Percentiles rank a stretch among this genome's conserved stretches.
These are phyloP conservation scores for Zeuzera pyrina DNA, from an alignment of 2,888 invertebrate genomes.

Conservation along the genomic window DNA sequence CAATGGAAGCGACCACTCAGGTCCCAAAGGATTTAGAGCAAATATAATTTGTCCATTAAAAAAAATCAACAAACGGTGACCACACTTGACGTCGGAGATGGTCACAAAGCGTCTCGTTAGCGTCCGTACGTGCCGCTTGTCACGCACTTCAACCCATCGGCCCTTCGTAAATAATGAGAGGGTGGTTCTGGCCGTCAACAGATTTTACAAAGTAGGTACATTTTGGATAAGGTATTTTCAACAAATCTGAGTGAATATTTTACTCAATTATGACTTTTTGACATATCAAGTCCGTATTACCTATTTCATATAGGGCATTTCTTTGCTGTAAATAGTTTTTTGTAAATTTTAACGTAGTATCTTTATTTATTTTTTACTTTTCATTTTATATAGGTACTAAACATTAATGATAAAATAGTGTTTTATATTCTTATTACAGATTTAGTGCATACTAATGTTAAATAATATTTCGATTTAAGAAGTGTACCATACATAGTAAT, in stretches of 20 bases:
- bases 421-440: too few species aligned
- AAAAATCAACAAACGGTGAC: conserved; percentile 65
- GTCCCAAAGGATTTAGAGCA: conserved; percentile 44
- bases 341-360: conserved; percentile 4
- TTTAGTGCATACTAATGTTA: too few species aligned
- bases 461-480: too few species aligned
- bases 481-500: too few species aligned
- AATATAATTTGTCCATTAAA: conserved; percentile 71
- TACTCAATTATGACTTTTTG: conserved; percentile 4
- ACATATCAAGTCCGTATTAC: background rate
- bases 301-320: background rate
- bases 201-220: conserved; percentile 20
- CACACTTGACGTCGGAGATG: conserved; percentile 54
- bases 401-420: too few species aligned
- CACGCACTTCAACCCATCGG: conserved; percentile 68
- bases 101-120: conserved; percentile 74
- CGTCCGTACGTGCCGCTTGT: conserved; percentile 66
- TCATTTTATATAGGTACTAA: too few species aligned
- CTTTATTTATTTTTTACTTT: too few species aligned
- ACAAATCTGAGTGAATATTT: conserved; percentile 2
- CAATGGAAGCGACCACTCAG: conserved; percentile 35
- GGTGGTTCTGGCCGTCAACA: conserved; percentile 41
- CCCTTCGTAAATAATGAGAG: conserved; percentile 73
- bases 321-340: too few species aligned
- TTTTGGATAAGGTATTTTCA: conserved; percentile 31